phyloP scores from a whole-genome alignment of 2,113 vertebrate species.

The Lichenostomus cassidix region DNA sequence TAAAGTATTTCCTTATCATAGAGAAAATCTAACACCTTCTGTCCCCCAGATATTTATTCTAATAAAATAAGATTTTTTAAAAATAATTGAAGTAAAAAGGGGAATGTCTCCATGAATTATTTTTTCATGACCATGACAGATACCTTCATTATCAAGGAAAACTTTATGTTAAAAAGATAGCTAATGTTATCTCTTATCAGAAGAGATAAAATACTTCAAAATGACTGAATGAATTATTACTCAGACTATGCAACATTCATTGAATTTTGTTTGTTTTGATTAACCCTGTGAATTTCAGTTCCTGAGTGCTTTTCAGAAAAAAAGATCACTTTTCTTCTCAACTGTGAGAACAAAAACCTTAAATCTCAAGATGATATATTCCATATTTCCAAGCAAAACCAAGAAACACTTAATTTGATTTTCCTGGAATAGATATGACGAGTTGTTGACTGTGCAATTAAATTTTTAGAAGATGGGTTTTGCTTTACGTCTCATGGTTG shows the following conservation, averaged over 20 bases:
- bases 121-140: background rate
- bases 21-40: background rate
- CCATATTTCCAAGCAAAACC: background rate
- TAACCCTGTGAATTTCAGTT: background rate
- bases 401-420: background rate
- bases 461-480: background rate
- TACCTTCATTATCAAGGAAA: background rate
- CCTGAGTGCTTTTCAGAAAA: background rate
- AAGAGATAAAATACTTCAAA: background rate
- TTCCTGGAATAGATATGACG: background rate
- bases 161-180: background rate
- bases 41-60: background rate
- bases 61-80: background rate
- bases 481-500: background rate
- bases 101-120: background rate
- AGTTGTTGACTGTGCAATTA: background rate
- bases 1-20: background rate
- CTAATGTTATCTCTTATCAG: background rate
- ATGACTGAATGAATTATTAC: background rate
- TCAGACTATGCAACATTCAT: background rate
- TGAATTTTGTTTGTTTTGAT: background rate
- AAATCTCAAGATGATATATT: background rate
- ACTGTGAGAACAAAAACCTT: background rate
- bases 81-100: background rate
- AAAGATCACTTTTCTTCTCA: background rate